Evolutionary conservation across 2,888 invertebrate species (phyloP).

Genomic region (Blera fallax): DNA sequence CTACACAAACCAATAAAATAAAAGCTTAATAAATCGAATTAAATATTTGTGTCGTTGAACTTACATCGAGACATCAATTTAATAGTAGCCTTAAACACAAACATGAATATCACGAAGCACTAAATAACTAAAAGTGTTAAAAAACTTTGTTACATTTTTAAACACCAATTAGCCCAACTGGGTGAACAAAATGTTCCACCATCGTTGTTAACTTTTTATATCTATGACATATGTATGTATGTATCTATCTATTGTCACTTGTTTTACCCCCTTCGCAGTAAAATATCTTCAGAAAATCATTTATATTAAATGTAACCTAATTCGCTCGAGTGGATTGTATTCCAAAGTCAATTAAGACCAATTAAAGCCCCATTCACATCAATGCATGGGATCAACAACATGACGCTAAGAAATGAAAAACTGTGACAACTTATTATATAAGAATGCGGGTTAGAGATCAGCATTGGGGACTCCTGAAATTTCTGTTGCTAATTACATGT

Average conservation of each 20-base stretch:
- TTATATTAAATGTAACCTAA: background rate
- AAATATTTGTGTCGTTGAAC: too few relatives aligned
- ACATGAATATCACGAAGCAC: background rate
- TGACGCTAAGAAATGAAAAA: background rate
- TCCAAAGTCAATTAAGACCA: slow-evolving; percentile 13
- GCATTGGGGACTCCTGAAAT: too few relatives aligned
- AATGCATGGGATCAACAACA: background rate
- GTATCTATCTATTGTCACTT: background rate
- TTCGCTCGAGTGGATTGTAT: slow-evolving; percentile 23
- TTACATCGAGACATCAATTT: too few relatives aligned
- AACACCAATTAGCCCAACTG: background rate
- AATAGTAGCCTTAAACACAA: background rate
- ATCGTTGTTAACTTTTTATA: background rate
- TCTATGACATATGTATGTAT: background rate
- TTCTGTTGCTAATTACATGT: too few relatives aligned
- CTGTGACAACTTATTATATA: background rate
- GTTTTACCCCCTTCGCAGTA: background rate
- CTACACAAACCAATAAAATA: too few relatives aligned
- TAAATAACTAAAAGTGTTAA: background rate
- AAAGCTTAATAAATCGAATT: too few relatives aligned
- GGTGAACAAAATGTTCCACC: too few relatives aligned
- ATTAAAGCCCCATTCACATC: background rate
- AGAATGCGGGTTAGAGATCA: background rate
- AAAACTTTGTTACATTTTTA: background rate
- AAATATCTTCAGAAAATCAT: background rate